A percentile compares a stretch with the other conserved stretches of the same genome.
Evolutionary conservation across 2,888 invertebrate species (phyloP).

Genomic region (Drosophila monieri): DNA sequence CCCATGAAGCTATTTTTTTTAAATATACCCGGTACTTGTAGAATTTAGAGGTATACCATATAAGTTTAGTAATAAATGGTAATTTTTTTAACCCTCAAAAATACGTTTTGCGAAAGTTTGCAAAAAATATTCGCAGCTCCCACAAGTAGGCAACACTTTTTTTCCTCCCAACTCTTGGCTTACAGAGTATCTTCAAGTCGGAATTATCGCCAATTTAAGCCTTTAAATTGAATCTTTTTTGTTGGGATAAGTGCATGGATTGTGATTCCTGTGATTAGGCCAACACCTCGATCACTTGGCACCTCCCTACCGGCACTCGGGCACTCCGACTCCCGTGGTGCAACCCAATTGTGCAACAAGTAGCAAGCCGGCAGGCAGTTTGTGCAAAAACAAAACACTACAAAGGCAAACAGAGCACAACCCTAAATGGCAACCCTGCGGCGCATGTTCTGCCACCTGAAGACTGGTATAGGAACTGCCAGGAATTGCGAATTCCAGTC

Average conservation of each 20-base stretch:
- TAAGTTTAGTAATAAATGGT: background rate
- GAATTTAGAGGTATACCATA: constrained; percentile 18
- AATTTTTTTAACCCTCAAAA: constrained; percentile 15
- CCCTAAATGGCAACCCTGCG: constrained; percentile 61
- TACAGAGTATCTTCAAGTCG: background rate
- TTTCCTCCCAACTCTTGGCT: background rate
- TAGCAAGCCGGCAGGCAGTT: constrained; percentile 46
- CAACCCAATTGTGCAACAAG: constrained; percentile 58
- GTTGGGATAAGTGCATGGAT: constrained; percentile 17
- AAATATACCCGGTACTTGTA: constrained; percentile 6
- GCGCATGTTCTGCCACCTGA: constrained; percentile 70
- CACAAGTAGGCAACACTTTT: background rate
- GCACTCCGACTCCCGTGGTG: constrained; percentile 20
- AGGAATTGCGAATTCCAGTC: constrained; percentile 13
- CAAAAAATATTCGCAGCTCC: background rate
- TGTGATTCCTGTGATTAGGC: constrained; percentile 33
- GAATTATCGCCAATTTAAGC: background rate
- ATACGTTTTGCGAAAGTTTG: background rate
- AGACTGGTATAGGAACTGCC: background rate
- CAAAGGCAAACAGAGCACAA: constrained; percentile 18
- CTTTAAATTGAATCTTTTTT: constrained; percentile 2
- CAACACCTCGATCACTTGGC: constrained; percentile 32
- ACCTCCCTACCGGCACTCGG: constrained; percentile 10
- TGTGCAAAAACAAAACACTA: constrained; percentile 42
- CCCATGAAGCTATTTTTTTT: constrained; percentile 60